Percentiles rank a stretch among this genome's conserved stretches.
phyloP scores from a whole-genome alignment of 2,888 invertebrate species.

The Euclidia mi region DNA sequence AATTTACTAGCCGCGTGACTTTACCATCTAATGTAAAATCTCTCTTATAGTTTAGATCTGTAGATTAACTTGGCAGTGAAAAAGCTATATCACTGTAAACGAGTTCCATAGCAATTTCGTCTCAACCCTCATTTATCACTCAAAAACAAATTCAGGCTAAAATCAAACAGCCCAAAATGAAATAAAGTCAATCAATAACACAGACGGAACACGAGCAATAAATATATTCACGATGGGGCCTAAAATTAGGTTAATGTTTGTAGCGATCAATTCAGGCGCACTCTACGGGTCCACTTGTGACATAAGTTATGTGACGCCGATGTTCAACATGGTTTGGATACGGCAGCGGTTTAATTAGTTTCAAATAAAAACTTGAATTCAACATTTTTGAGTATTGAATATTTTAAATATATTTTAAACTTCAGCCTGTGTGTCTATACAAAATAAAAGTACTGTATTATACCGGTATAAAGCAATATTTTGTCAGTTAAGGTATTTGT shows the following conservation, averaged over 20 bases:
- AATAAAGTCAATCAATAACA: slow-evolving; percentile 35
- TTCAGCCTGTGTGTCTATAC: too few species aligned
- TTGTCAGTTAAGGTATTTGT: too few species aligned
- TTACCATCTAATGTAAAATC: too few species aligned
- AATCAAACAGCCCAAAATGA: slow-evolving; percentile 16
- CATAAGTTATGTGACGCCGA: slow-evolving; percentile 65
- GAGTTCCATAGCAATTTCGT: too few species aligned
- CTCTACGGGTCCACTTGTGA: slow-evolving; percentile 65
- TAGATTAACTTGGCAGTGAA: too few species aligned
- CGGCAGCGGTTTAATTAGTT: slow-evolving; percentile 6
- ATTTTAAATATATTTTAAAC: too few species aligned
- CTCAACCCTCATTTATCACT: slow-evolving; percentile 8
- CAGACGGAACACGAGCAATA: slow-evolving; percentile 47
- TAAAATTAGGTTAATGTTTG: slow-evolving; percentile 83
- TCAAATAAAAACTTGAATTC: too few species aligned
- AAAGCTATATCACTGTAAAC: background rate
- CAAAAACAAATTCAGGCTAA: slow-evolving; percentile 14
- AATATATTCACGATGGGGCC: slow-evolving; percentile 47
- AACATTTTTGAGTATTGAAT: too few species aligned
- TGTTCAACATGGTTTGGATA: slow-evolving; percentile 37
- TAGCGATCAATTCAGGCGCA: slow-evolving; percentile 71
- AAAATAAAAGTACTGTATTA: too few species aligned
- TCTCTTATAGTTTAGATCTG: too few species aligned
- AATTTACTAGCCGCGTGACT: too few species aligned
- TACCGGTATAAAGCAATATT: too few species aligned